phyloP scores from a whole-genome alignment of 2,113 vertebrate species.

The Tauraco erythrolophus region DNA sequence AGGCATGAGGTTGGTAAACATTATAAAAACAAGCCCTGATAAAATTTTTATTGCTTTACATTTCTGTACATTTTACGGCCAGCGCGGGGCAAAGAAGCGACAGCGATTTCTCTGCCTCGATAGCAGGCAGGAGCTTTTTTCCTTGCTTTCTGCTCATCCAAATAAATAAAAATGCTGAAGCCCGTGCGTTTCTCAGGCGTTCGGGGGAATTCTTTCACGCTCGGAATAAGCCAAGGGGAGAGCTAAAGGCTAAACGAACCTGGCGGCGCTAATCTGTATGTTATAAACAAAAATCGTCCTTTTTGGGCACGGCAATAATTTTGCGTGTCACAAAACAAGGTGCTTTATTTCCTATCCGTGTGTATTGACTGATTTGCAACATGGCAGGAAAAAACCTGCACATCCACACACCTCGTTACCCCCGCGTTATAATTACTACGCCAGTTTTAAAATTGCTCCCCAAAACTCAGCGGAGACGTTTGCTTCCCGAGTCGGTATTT shows the following conservation, averaged over 20 bases:
- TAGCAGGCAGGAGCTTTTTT: not conserved
- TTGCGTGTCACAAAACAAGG: not conserved
- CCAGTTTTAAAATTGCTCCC: not conserved
- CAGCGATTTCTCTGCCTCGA: not conserved
- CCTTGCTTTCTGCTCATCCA: conserved; percentile 16
- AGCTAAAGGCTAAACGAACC: not conserved
- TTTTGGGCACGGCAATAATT: not conserved
- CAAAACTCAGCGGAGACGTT: not conserved
- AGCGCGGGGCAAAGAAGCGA: not conserved
- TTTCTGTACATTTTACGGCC: conserved; percentile 60
- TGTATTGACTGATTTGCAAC: not conserved
- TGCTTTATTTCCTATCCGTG: not conserved
- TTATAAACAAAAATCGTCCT: not conserved
- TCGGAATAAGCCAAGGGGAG: not conserved
- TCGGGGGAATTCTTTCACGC: not conserved
- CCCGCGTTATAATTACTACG: not conserved
- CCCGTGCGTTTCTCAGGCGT: not conserved
- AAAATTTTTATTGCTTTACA: conserved; percentile 48
- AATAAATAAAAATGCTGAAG: conserved; percentile 43
- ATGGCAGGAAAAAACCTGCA: not conserved
- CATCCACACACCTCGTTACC: fast-evolving
- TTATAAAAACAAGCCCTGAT: conserved; percentile 22
- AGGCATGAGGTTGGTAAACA: conserved; percentile 58
- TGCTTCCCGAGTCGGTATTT: not conserved
- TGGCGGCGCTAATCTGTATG: fast-evolving